These are phyloP conservation scores for Agrochola macilenta DNA, from an alignment of 2,888 invertebrate genomes.

Conservation along the genomic window DNA sequence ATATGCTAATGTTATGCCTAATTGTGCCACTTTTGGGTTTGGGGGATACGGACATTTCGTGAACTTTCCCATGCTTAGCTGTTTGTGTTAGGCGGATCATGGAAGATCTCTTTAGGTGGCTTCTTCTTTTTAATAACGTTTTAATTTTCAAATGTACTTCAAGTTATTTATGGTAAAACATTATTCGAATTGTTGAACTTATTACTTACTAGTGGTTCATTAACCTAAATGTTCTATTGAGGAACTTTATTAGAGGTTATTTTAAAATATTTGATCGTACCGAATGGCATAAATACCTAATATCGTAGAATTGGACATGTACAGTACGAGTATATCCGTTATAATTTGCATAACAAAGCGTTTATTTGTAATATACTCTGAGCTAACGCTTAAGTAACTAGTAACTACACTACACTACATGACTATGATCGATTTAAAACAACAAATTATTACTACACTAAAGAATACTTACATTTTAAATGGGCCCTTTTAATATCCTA, in stretches of 20 bases:
- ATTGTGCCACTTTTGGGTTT: constrained; percentile 33
- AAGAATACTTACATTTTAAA: constrained; percentile 14
- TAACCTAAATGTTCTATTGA: constrained; percentile 50
- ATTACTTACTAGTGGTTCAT: constrained; percentile 24
- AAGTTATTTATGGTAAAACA: neutral
- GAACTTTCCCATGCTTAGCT: constrained; percentile 23
- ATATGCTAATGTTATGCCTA: constrained; percentile 53
- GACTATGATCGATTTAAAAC: constrained; percentile 7
- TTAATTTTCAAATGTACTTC: neutral
- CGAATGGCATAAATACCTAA: constrained; percentile 18
- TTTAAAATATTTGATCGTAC: constrained; percentile 44
- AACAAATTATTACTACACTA: neutral
- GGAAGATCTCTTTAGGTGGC: neutral
- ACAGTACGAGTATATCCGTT: constrained; percentile 41
- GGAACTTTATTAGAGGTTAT: constrained; percentile 44
- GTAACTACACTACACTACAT: neutral
- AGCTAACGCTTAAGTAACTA: constrained; percentile 33
- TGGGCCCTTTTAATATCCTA: neutral
- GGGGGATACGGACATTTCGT: constrained; percentile 8
- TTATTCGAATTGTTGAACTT: neutral
- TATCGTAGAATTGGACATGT: constrained; percentile 44
- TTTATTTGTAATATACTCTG: constrained; percentile 34
- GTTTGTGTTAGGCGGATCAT: neutral
- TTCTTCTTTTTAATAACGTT: neutral
- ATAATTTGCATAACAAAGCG: constrained; percentile 58